These are phyloP conservation scores for Ictalurus punctatus DNA, from an alignment of 2,113 vertebrate genomes.

Conservation along the genomic window DNA sequence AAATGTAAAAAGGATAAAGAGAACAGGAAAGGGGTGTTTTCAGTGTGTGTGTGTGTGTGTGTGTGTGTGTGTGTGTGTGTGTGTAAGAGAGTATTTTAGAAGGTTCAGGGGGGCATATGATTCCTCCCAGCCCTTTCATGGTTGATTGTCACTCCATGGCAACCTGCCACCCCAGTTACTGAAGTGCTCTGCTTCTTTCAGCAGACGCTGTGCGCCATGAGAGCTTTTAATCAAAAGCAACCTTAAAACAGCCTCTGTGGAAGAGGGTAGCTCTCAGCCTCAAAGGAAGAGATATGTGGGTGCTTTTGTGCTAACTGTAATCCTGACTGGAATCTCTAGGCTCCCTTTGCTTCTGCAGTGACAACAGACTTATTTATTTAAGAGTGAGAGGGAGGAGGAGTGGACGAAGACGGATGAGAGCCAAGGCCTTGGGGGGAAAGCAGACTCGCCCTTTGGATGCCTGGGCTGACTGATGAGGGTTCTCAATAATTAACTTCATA, in stretches of 20 bases:
- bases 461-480: conserved; percentile 53
- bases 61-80: neutral
- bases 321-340: conserved; percentile 39
- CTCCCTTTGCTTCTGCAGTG: conserved; percentile 36
- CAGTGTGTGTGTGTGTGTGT: neutral
- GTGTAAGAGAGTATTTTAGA: neutral
- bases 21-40: too few relatives aligned
- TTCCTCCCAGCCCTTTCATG: conserved; percentile 42
- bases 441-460: conserved; percentile 38
- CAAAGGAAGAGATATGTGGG: conserved; percentile 22
- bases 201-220: conserved; percentile 17
- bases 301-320: conserved; percentile 37
- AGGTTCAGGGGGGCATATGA: neutral
- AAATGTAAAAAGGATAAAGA: conserved; percentile 30
- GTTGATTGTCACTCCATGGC: conserved; percentile 50
- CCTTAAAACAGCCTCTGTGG: conserved; percentile 42
- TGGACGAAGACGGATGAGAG: conserved; percentile 55
- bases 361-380: conserved; percentile 61
- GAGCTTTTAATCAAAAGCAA: conserved; percentile 52
- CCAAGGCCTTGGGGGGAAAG: conserved; percentile 35
- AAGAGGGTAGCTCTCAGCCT: conserved; percentile 19
- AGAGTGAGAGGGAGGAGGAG: conserved; percentile 39
- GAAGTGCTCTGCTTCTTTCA: conserved; percentile 26
- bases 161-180: conserved; percentile 29
- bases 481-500: conserved; percentile 59